phyloP scores from a whole-genome alignment of 2,113 vertebrate genomes.

The Protobothrops mucrosquamatus region DNA sequence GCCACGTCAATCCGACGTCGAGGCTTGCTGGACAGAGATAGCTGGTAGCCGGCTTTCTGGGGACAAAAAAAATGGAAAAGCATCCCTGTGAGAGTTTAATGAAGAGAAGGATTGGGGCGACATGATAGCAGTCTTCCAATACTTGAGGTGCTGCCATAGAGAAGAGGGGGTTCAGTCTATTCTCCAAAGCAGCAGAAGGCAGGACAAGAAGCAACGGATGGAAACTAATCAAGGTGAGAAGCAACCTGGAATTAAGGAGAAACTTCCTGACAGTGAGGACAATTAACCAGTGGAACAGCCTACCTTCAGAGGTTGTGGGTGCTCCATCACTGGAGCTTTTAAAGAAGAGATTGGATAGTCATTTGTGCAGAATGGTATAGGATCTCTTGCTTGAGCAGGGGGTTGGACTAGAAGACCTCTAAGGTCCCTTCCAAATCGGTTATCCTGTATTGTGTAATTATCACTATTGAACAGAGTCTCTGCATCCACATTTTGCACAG shows the following conservation, averaged over 20 bases:
- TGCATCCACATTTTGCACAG: neutral
- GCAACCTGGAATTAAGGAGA: neutral
- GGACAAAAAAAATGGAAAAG: neutral
- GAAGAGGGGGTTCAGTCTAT: neutral
- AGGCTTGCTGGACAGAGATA: slow-evolving; percentile 54
- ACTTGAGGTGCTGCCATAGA: neutral
- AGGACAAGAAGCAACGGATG: neutral
- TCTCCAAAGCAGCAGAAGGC: neutral
- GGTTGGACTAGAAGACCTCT: neutral
- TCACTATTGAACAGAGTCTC: too few species aligned
- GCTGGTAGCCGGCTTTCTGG: slow-evolving; percentile 57
- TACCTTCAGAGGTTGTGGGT: neutral
- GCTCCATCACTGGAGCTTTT: neutral
- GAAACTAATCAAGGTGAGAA: neutral
- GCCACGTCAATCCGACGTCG: slow-evolving; percentile 83
- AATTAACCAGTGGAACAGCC: neutral
- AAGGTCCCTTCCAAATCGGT: neutral
- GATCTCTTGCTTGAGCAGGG: neutral
- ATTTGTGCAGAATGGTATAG: neutral
- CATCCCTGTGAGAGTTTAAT: neutral
- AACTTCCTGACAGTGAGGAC: neutral
- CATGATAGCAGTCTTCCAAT: neutral
- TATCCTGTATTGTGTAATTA: neutral
- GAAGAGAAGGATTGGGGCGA: neutral
- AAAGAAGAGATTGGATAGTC: neutral